Base-by-base conservation (phyloP, 2,888 invertebrate species). In the Parthenolecanium corni region DNA sequence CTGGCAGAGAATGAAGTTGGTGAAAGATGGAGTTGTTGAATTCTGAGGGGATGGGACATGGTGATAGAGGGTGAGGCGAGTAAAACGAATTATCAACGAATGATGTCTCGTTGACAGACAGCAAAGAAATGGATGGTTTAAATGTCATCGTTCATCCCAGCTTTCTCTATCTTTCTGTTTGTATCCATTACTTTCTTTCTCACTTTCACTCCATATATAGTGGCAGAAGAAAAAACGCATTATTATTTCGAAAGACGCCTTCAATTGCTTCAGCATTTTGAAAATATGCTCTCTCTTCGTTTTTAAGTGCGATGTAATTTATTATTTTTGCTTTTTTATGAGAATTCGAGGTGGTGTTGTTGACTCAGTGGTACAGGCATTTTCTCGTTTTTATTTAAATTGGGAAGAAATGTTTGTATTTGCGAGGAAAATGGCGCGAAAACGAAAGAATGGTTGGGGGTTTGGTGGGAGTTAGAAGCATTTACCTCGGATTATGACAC, bases 51-150 rank as follows among this genome's bases (percentile, higher is more conserved):
- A 9, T 31, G 9, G 9, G 31, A 31, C 5, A 31, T 31, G 31
- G 5, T 31, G 31, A 9, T 31, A 9, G 31, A 31, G 4, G 31
- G 31, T 31, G 31, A 31, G 31, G 31, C 31, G n/a, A 31, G 31
- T 20, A 38, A 53, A 53, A 53, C 53, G 38, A 53, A 53, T 53
- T 53, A 53, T 40, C 31, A 31, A 31, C 31, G 31, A 31, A 31
- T 53, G 53, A 53, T 53, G 53, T 53, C 53, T 53, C 31, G 31
- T 4, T 53, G 53, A 53, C 53, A 53, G 53, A 53, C 53, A 53
- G 53, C 53, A 21, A 53, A 36, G 53, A 53, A 53, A 53, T 53
- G 40, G 53, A 53, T 53, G 53, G 53, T 53, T 53, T 53, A 53
- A 38, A 53, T 53, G 53, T 53, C 53, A 23, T 40, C 31, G 16